These are phyloP conservation scores for Drosophila simulans DNA, from an alignment of 1,140 invertebrate species.

Conservation along the genomic window DNA sequence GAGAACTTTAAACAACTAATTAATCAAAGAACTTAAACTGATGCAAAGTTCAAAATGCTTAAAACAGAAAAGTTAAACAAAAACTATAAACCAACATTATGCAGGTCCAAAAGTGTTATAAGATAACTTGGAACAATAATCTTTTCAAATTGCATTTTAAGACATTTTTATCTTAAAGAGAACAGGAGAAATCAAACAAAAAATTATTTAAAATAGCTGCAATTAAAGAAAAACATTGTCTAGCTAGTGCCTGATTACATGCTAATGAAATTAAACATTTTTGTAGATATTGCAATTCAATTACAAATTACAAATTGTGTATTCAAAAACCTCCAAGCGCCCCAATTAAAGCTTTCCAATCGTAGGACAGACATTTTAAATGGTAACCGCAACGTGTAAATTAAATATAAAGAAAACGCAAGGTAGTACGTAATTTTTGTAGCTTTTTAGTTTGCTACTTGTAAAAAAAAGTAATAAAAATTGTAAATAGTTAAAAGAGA, in stretches of 20 bases:
- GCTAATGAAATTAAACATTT: slow-evolving; percentile 17
- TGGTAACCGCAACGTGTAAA: slow-evolving; percentile 29
- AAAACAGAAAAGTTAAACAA: slow-evolving; percentile 40
- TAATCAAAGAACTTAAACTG: slow-evolving; percentile 24
- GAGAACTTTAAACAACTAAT: slow-evolving; percentile 34
- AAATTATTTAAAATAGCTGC: slow-evolving; percentile 40
- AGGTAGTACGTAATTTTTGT: slow-evolving; percentile 63
- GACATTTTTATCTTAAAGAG: slow-evolving; percentile 47
- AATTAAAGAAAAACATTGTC: slow-evolving; percentile 30
- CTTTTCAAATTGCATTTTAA: slow-evolving; percentile 75
- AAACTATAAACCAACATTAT: slow-evolving; percentile 47
- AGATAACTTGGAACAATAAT: slow-evolving; percentile 80
- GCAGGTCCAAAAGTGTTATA: slow-evolving; percentile 80
- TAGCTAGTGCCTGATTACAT: slow-evolving; percentile 53
- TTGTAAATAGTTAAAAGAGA: slow-evolving; percentile 45
- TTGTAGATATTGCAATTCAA: slow-evolving; percentile 49
- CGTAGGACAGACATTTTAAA: slow-evolving; percentile 21
- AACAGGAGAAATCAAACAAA: slow-evolving; percentile 17
- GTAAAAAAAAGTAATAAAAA: slow-evolving; percentile 45
- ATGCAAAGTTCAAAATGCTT: slow-evolving; percentile 43
- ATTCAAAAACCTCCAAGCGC: slow-evolving; percentile 35
- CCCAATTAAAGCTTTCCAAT: slow-evolving; percentile 42
- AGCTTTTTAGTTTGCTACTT: slow-evolving; percentile 67
- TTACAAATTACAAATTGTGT: slow-evolving; percentile 16
- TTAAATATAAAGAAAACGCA: slow-evolving; percentile 27